phyloP scores from a whole-genome alignment of 2,888 invertebrate species.

The Stenodera caucasica region DNA sequence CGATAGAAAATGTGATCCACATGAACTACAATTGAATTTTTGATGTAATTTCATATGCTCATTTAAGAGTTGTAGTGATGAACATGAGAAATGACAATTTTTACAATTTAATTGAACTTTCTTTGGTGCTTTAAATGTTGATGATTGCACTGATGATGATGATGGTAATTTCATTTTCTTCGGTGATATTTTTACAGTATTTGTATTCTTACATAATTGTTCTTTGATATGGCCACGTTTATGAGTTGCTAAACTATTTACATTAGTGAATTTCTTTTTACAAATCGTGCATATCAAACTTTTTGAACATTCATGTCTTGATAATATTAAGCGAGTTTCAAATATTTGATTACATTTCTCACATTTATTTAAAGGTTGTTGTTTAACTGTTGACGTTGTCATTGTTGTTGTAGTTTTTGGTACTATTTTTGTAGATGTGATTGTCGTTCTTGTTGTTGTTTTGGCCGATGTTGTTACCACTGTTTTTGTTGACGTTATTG shows the following conservation, averaged over 20 bases:
- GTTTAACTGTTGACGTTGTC: neutral
- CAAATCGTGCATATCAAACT: slow-evolving; percentile 42
- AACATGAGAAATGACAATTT: no score
- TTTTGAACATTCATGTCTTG: slow-evolving; percentile 41
- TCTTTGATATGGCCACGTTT: slow-evolving; percentile 46
- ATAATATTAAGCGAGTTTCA: slow-evolving; percentile 47
- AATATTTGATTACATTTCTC: slow-evolving; percentile 44
- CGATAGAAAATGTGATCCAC: slow-evolving; percentile 43
- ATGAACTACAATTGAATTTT: slow-evolving; percentile 44
- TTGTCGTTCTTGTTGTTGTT: slow-evolving; percentile 22
- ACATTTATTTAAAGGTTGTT: slow-evolving; percentile 43
- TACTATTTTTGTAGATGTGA: no score
- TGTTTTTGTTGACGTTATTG: neutral
- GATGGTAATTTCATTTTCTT: slow-evolving; percentile 32
- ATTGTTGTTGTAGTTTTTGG: neutral
- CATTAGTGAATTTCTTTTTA: slow-evolving; percentile 42
- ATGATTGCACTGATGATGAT: slow-evolving; percentile 8
- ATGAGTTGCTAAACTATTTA: slow-evolving; percentile 41
- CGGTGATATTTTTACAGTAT: slow-evolving; percentile 40
- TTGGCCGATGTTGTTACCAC: slow-evolving; percentile 23
- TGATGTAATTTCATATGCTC: slow-evolving; percentile 47
- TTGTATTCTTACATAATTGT: slow-evolving; percentile 43
- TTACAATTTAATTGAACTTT: no score
- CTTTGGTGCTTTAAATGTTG: neutral
- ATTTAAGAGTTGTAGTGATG: slow-evolving; percentile 20